Percentiles rank a stretch among this genome's conserved stretches.
Conservation (phyloP, 1,140 invertebrate species). For the Pteromalus puparum region DNA sequence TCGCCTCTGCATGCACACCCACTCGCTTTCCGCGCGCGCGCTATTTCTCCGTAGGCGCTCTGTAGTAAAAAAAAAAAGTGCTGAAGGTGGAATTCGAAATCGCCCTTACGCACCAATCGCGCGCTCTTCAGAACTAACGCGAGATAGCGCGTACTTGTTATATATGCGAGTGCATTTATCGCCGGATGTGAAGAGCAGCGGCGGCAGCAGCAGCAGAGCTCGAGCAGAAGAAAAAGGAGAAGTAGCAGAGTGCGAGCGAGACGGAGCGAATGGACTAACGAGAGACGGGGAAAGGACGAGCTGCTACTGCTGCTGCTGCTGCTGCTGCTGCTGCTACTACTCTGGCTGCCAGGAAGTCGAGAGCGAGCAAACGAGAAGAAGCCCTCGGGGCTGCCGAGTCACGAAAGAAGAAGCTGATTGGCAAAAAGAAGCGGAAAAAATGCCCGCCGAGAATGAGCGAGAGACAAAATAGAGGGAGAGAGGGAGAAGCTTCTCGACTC, state of each 20-base stretch:
- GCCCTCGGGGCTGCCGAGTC: background rate
- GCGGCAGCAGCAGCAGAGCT: slow-evolving; percentile 51
- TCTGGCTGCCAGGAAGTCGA: slow-evolving; percentile 58
- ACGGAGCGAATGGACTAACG: slow-evolving; percentile 9
- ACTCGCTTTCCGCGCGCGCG: slow-evolving; percentile 5
- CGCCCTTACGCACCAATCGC: too few species aligned
- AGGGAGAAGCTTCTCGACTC: background rate
- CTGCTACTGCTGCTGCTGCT: background rate
- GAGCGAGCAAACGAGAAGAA: background rate
- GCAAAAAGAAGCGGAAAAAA: slow-evolving; percentile 46
- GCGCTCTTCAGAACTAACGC: slow-evolving; percentile 23
- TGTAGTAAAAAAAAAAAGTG: slow-evolving; percentile 37
- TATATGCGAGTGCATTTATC: slow-evolving; percentile 58
- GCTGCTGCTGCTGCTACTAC: background rate
- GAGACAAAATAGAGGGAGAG: slow-evolving; percentile 16
- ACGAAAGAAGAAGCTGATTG: slow-evolving; percentile 47
- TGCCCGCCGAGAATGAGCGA: background rate
- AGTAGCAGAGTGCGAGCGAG: background rate
- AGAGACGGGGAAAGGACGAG: slow-evolving; percentile 29
- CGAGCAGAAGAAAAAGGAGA: background rate
- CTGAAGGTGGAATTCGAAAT: too few species aligned
- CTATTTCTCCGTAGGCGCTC: slow-evolving; percentile 38
- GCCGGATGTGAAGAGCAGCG: slow-evolving; percentile 62
- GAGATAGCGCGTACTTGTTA: slow-evolving; percentile 43
- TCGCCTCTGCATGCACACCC: background rate